A percentile compares a stretch with the other conserved stretches of the same genome.
Evolutionary conservation across 2,888 invertebrate species (phyloP).

Genomic region (Hymenopus coronatus): DNA sequence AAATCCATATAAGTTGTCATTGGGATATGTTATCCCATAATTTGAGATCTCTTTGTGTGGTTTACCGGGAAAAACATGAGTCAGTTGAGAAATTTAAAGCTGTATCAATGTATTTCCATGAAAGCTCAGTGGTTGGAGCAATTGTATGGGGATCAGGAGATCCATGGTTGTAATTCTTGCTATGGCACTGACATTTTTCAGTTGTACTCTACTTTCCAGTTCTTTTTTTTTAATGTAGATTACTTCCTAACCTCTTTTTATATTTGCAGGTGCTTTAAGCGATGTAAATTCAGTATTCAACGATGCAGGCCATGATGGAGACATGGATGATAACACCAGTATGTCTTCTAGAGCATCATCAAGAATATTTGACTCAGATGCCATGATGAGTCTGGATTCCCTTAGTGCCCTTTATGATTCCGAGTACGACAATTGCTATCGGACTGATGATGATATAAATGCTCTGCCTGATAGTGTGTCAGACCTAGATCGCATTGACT

Average conservation of each 20-base stretch:
- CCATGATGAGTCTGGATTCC: slow-evolving; percentile 73
- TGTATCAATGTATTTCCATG: too few relatives aligned
- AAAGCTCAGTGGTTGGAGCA: too few relatives aligned
- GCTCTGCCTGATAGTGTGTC: slow-evolving; percentile 27
- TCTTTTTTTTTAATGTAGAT: too few relatives aligned
- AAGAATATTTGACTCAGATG: slow-evolving; percentile 73
- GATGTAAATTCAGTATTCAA: slow-evolving; percentile 83
- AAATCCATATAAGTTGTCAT: too few relatives aligned
- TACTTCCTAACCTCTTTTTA: neutral
- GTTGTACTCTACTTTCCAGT: too few relatives aligned
- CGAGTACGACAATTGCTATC: slow-evolving; percentile 64
- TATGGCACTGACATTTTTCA: too few relatives aligned
- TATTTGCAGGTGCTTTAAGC: slow-evolving; percentile 65
- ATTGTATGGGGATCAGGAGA: too few relatives aligned
- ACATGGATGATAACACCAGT: slow-evolving; percentile 67
- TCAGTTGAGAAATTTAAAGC: too few relatives aligned
- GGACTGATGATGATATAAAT: slow-evolving; percentile 45
- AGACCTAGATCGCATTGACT: slow-evolving; percentile 34
- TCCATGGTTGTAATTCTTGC: too few relatives aligned
- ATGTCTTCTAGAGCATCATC: slow-evolving; percentile 83
- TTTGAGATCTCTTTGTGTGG: too few relatives aligned
- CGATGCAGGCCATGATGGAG: slow-evolving; percentile 51
- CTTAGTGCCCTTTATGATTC: slow-evolving; percentile 80
- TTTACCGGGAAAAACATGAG: too few relatives aligned
- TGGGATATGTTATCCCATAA: too few relatives aligned